Evolutionary conservation across 1,140 invertebrate genomes (phyloP).

Genomic region (Calephelis virginiensis): DNA sequence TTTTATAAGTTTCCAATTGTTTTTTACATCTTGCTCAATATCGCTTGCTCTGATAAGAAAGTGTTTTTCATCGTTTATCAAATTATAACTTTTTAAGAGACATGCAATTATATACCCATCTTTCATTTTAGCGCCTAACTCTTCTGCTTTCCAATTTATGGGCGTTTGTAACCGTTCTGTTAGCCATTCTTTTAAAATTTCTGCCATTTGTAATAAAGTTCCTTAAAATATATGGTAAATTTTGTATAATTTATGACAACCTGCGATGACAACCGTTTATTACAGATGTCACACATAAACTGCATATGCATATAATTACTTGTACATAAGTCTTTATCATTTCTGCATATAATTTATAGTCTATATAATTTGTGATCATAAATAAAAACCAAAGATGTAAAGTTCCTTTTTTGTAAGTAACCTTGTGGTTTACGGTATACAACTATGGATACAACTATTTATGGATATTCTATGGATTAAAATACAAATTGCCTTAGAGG

Average conservation of each 20-base stretch:
- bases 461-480: too few relatives aligned
- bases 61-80: constrained; percentile 63
- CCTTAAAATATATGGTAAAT: neutral
- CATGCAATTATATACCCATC: constrained; percentile 58
- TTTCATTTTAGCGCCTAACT: constrained; percentile 69
- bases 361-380: too few relatives aligned
- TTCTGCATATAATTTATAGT: too few relatives aligned
- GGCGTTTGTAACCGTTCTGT: constrained; percentile 51
- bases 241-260: neutral
- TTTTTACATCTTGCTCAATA: constrained; percentile 63
- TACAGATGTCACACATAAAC: too few relatives aligned
- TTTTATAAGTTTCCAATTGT: constrained; percentile 74
- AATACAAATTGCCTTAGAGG: too few relatives aligned
- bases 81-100: constrained; percentile 56
- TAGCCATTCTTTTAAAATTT: constrained; percentile 72
- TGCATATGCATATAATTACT: too few relatives aligned
- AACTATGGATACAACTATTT: too few relatives aligned
- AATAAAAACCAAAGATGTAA: too few relatives aligned
- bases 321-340: too few relatives aligned
- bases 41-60: constrained; percentile 59
- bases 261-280: neutral
- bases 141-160: constrained; percentile 58
- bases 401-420: too few relatives aligned
- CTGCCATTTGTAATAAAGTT: constrained; percentile 48
- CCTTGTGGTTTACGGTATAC: too few relatives aligned